Base-by-base conservation (phyloP, 2,797 vertebrate genomes). In the Pangasius djambal region DNA sequence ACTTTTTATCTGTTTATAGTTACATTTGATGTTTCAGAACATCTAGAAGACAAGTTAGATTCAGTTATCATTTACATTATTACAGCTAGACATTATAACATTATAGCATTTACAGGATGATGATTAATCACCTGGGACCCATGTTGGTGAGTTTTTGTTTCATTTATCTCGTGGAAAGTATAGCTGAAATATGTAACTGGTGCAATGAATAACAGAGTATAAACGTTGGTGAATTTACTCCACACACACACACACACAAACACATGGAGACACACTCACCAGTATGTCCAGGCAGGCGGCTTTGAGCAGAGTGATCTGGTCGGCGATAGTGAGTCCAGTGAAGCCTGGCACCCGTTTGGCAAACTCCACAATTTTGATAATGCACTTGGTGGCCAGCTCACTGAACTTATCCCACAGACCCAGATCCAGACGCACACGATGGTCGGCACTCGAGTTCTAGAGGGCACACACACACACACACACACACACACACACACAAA, bases 351-450 rank as follows among this genome's bases (percentile, higher is more conserved):
- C 97, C 90, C 97, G 96, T 95, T 99, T 99, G 93, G 98, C 98
- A 96, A 99, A 99, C 95, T 99, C 98, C 97, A 99, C 98, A 88
- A 99, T 99, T 97, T 99, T 99, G 95, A 99, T 99, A 97, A 99
- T 99, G 98, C 98, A 99, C 97, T 99, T 99, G n/a, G 98, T 99
- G 94, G 98, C 98, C 95, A 99, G 97, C 95, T 99, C 98, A 61
- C 98, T 99, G 97, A 99, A 99, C 95, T 99, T 99, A 95, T 99
- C 98, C 98, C 98, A 99, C 87, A 99, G 97, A 88, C 97, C 98
- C 78, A 99, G 97, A 95, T 99, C 98, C 95, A 99, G 96, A 85
- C 97, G 97, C 92, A 99, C 97, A 52, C 98, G 97, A 90, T 98
- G 98, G 92, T 99, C 98, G 59, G 98, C 97, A 7, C 98, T 99